These are phyloP conservation scores for Sceloporus undulatus DNA, from an alignment of 2,113 vertebrate genomes.

Conservation along the genomic window DNA sequence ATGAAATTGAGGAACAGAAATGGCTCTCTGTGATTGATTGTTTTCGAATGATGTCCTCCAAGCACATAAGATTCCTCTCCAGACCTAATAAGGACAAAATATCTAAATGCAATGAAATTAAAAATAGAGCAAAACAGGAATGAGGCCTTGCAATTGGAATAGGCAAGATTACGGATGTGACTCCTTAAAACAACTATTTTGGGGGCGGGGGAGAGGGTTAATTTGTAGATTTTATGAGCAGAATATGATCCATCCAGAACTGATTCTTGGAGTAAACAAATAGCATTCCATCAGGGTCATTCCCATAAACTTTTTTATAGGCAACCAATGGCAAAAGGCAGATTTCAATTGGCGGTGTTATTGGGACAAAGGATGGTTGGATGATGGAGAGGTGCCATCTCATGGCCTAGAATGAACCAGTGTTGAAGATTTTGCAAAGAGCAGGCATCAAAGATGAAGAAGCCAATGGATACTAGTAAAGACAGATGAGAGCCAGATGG, in stretches of 20 bases:
- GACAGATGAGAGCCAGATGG: background rate
- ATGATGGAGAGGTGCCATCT: background rate
- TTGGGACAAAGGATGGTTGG: background rate
- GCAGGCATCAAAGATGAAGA: background rate
- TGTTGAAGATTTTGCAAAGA: background rate
- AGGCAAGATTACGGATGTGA: conserved; percentile 24
- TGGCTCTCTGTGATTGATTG: conserved; percentile 47
- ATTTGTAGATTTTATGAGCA: conserved; percentile 50
- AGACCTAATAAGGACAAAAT: conserved; percentile 57
- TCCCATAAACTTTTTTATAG: conserved; percentile 33
- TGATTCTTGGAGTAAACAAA: conserved; percentile 32
- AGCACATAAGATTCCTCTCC: conserved; percentile 39
- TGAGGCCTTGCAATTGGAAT: conserved; percentile 54
- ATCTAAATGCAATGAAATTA: conserved; percentile 60
- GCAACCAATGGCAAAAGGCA: background rate
- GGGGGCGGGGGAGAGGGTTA: conserved; percentile 24
- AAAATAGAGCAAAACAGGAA: conserved; percentile 39
- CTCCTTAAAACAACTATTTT: conserved; percentile 42
- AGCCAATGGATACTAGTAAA: background rate
- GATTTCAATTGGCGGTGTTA: background rate
- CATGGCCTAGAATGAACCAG: background rate
- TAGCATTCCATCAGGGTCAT: conserved; percentile 17
- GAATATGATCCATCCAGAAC: conserved; percentile 42
- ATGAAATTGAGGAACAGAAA: conserved; percentile 40
- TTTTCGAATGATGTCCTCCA: conserved; percentile 57